These are phyloP conservation scores for Steatocranus sp. DNA, from an alignment of 2,797 vertebrate genomes.

Conservation along the genomic window DNA sequence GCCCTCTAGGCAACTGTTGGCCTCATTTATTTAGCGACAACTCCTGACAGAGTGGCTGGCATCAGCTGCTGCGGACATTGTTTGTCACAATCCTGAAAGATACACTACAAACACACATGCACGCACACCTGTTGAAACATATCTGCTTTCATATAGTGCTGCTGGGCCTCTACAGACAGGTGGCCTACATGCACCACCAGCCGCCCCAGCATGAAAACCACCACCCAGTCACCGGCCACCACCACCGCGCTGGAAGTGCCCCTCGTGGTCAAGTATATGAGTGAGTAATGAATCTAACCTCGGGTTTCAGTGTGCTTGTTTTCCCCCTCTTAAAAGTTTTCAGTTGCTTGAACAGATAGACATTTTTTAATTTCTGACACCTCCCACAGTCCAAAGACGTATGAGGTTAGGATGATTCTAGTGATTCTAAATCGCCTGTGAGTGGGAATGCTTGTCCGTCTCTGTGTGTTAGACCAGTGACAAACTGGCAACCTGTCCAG, in stretches of 20 bases:
- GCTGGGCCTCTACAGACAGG: conserved; percentile 68
- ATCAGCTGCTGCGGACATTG: conserved; percentile 74
- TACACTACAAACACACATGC: conserved; percentile 37
- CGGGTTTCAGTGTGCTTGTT: neutral
- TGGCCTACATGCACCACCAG: conserved; percentile 48
- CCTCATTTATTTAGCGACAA: conserved; percentile 71
- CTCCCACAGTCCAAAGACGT: neutral
- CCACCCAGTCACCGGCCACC: neutral
- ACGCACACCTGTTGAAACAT: conserved; percentile 73
- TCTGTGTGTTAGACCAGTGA: neutral
- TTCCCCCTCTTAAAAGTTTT: neutral
- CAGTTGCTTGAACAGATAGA: neutral
- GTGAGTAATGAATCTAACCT: neutral
- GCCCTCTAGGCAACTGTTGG: conserved; percentile 67
- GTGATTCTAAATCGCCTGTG: neutral
- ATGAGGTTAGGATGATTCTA: neutral
- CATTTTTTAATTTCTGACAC: neutral
- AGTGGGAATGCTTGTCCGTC: neutral
- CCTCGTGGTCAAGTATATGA: neutral
- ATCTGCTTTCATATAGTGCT: conserved; percentile 74
- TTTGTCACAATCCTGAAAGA: conserved; percentile 46
- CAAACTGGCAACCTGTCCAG: neutral
- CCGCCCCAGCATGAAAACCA: conserved; percentile 1
- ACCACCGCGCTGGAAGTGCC: neutral
- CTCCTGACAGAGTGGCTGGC: conserved; percentile 57